Base-by-base conservation (phyloP, 2,797 vertebrate species). In the Mus minutoides region DNA sequence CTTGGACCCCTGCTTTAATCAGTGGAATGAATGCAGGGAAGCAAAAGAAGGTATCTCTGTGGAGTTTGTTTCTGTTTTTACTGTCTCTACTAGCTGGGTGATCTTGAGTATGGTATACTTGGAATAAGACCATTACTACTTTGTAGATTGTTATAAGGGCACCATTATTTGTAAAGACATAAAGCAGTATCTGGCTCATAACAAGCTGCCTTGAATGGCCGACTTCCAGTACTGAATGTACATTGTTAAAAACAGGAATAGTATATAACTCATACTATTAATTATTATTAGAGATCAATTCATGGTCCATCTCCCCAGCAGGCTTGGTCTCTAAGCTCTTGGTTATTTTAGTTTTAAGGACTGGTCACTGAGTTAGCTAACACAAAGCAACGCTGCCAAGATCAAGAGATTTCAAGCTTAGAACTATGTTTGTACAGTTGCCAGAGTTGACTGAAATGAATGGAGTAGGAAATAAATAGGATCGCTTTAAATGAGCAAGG, bases 371-470 rank as follows among this genome's bases (percentile, higher is more conserved):
- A 92, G 52, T 52, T 56, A 92, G 34, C n/a, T 76, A 93, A 31
- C 49, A 85, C 62, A 76, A 86, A 93, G 31, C 85, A 97, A 78
- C 58, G 88, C 49, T 54, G 37, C 6, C 86, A 95, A 76, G 67
- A 92, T 92, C 40, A 71, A 46, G 22, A 90, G 87, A 92, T 69
- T 94, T 90, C 67, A 67, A 46, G 43, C 58, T 29, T 37, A 10
- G 77, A 79, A 67, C 93, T 95, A 87, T 91, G 91, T 92, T 75
- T 76, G 83, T 69, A 71, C 43, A 43, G 19, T 77, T 92, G 49
- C 85, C 67, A 94, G 4, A 40, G 34, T n/a, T 1, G 1, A 91
- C 37, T 91, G 56, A 85, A 58, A 12, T 75, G 88, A 56, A 71
- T 12, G 11, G 64, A 90, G 84, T 43, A 29, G 62, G 79, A 85